These are phyloP conservation scores for Chorisops tibialis DNA, from an alignment of 2,888 invertebrate species.

Conservation along the genomic window DNA sequence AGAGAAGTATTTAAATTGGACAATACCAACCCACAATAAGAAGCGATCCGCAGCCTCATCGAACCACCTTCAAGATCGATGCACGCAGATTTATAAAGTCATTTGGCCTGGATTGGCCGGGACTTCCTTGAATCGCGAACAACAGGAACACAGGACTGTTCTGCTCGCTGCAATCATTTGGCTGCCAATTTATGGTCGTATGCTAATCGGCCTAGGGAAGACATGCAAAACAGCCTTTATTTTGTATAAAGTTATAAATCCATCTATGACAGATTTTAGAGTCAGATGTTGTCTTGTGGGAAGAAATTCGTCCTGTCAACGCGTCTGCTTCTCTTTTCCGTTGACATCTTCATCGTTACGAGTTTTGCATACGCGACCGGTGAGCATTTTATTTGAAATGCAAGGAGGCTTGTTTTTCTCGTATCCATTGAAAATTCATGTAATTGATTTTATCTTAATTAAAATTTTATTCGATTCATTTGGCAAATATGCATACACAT, in stretches of 20 bases:
- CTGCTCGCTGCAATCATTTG: slow-evolving; percentile 14
- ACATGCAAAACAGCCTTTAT: slow-evolving; percentile 1
- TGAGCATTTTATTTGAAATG: no score
- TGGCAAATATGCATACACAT: no score
- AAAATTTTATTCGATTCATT: no score
- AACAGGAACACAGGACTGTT: no score
- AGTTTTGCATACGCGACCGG: not conserved
- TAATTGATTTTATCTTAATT: no score
- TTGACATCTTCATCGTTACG: slow-evolving; percentile 25
- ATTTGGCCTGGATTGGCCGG: slow-evolving; percentile 27
- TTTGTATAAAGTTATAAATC: slow-evolving; percentile 30
- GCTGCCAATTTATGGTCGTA: slow-evolving; percentile 31
- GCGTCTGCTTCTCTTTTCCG: slow-evolving; percentile 10
- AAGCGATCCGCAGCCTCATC: no score
- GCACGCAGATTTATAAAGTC: slow-evolving; percentile 29
- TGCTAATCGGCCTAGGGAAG: slow-evolving; percentile 26
- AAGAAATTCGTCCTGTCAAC: slow-evolving; percentile 31
- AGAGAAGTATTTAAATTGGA: slow-evolving; percentile 33
- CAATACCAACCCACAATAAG: no score
- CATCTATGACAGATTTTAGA: slow-evolving; percentile 32
- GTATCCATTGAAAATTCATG: no score
- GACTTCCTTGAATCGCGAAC: slow-evolving; percentile 13
- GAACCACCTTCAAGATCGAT: not conserved
- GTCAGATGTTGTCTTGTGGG: slow-evolving; percentile 25
- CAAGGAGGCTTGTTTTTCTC: no score